A percentile compares a stretch with the other conserved stretches of the same genome.
phyloP scores from a whole-genome alignment of 2,797 vertebrate species.

The Molossus molossus region DNA sequence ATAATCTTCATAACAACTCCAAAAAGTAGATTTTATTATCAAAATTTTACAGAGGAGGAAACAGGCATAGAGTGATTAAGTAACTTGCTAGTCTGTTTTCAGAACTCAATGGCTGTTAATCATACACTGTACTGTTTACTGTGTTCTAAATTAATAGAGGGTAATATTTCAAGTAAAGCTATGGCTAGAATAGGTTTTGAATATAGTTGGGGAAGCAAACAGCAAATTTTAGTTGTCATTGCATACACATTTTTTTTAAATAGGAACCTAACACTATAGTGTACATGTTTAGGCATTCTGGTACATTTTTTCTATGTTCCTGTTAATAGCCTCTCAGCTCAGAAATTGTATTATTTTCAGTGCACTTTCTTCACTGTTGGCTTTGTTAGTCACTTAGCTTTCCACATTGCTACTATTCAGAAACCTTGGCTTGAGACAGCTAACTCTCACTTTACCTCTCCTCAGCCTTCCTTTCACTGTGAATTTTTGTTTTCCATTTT shows the following conservation, averaged over 20 bases:
- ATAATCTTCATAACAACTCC: not conserved
- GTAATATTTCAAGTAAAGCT: slow-evolving; percentile 60
- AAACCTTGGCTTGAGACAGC: slow-evolving; percentile 53
- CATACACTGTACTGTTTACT: slow-evolving; percentile 61
- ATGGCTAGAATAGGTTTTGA: slow-evolving; percentile 60
- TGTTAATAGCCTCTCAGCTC: slow-evolving; percentile 39
- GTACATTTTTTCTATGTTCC: not conserved
- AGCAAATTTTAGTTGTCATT: slow-evolving; percentile 46
- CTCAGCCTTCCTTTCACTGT: slow-evolving; percentile 42
- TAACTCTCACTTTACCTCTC: slow-evolving; percentile 35
- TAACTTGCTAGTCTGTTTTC: slow-evolving; percentile 62
- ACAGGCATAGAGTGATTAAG: slow-evolving; percentile 48
- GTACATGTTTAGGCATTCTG: not conserved
- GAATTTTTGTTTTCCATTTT: slow-evolving; percentile 71
- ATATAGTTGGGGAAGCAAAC: slow-evolving; percentile 52
- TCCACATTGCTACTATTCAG: slow-evolving; percentile 56
- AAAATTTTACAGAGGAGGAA: slow-evolving; percentile 60
- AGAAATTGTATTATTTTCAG: slow-evolving; percentile 56
- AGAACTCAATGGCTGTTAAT: slow-evolving; percentile 69
- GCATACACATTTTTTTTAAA: slow-evolving; percentile 51
- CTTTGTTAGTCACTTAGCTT: slow-evolving; percentile 46
- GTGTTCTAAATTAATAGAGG: slow-evolving; percentile 56
- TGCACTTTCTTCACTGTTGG: not conserved
- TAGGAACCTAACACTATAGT: not conserved
- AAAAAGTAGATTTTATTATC: slow-evolving; percentile 49